Conservation (phyloP, 2,888 invertebrate species). For the Caenorhabditis virilis region DNA sequence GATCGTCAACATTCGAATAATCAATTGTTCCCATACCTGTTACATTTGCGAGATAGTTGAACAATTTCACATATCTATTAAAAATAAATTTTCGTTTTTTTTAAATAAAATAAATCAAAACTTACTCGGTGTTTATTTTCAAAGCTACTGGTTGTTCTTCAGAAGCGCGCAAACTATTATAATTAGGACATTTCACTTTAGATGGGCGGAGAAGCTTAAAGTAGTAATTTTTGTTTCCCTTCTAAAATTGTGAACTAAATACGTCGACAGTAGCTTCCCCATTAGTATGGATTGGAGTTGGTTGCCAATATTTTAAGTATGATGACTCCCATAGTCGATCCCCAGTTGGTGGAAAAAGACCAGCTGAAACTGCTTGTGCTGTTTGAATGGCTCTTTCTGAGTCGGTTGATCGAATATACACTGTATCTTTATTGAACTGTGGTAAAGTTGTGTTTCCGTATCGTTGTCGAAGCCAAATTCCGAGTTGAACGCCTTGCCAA, state of each 20-base stretch:
- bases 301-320: conserved; percentile 35
- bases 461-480: conserved; percentile 23
- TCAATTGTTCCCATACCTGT: conserved; percentile 36
- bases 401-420: conserved; percentile 68
- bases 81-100: neutral
- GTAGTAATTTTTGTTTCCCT: no score
- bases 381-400: conserved; percentile 76
- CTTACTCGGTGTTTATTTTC: conserved; percentile 15
- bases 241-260: no score
- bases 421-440: conserved; percentile 25
- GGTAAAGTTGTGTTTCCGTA: conserved; percentile 14
- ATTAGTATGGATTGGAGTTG: conserved; percentile 28
- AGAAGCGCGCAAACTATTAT: conserved; percentile 9
- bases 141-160: conserved; percentile 20
- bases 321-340: conserved; percentile 37
- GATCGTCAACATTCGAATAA: conserved; percentile 40
- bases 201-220: conserved; percentile 51
- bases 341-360: conserved; percentile 74
- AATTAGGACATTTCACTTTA: conserved; percentile 40
- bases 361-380: conserved; percentile 82
- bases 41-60: conserved; percentile 26
- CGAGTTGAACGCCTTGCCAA: conserved; percentile 24
- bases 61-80: conserved; percentile 6
- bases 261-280: conserved; percentile 12
- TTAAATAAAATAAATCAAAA: neutral